Evolutionary conservation across 2,888 invertebrate genomes (phyloP).

Genomic region (Orthosia gracilis): DNA sequence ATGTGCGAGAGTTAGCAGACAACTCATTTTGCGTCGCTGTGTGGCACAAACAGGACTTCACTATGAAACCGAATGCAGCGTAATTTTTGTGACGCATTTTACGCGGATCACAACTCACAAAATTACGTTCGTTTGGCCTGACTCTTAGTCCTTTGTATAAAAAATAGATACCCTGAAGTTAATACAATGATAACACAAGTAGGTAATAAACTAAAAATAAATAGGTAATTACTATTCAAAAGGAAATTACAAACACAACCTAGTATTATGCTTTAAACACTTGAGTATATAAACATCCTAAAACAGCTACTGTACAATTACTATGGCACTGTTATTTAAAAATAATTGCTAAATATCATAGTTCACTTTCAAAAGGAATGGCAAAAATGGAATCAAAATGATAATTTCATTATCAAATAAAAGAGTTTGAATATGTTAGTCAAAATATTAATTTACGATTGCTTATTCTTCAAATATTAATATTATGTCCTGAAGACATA

Average conservation of each 20-base stretch:
- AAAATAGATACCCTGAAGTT: background rate
- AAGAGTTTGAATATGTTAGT: conserved; percentile 39
- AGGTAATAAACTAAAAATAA: conserved; percentile 33
- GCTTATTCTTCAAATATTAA: conserved; percentile 50
- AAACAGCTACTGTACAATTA: conserved; percentile 72
- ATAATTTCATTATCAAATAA: conserved; percentile 63
- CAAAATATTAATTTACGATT: conserved; percentile 52
- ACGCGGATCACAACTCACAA: too few relatives aligned
- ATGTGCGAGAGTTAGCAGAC: too few relatives aligned
- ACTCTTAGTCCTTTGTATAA: background rate
- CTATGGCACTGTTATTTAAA: conserved; percentile 78
- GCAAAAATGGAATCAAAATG: conserved; percentile 64
- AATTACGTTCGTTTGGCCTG: too few relatives aligned
- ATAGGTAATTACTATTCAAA: conserved; percentile 34
- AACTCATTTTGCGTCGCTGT: too few relatives aligned
- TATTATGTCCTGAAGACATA: conserved; percentile 53
- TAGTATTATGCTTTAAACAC: conserved; percentile 56
- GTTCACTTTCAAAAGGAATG: conserved; percentile 62
- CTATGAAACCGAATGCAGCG: too few relatives aligned
- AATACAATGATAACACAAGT: conserved; percentile 28
- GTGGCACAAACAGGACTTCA: too few relatives aligned
- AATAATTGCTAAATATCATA: conserved; percentile 64
- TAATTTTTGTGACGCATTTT: too few relatives aligned
- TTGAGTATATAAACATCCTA: conserved; percentile 65
- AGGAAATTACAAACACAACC: conserved; percentile 47